phyloP scores from a whole-genome alignment of 2,888 invertebrate species.

The Argyresthia goedartella region DNA sequence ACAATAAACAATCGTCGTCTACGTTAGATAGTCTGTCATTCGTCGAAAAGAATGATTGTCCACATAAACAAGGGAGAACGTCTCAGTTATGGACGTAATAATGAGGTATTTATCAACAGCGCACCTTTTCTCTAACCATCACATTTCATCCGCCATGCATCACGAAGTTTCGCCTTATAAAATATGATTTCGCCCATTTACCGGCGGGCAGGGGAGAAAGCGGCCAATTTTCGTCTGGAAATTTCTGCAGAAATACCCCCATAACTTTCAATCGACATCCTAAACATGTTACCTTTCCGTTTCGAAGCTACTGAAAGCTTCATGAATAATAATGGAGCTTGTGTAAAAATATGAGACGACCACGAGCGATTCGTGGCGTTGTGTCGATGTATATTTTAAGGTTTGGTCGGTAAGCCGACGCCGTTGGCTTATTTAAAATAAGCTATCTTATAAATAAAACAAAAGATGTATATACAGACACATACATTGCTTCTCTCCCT shows the following conservation, averaged over 20 bases:
- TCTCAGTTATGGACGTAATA: no score
- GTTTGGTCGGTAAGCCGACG: no score
- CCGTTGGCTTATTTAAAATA: no score
- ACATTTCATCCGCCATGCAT: background rate
- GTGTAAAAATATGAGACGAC: conserved; percentile 1
- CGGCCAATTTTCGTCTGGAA: background rate
- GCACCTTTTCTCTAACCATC: conserved; percentile 1
- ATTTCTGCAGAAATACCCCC: conserved; percentile 17
- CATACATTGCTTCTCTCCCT: no score
- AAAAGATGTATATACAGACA: no score
- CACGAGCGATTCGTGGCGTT: background rate
- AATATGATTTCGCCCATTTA: no score
- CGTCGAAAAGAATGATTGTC: no score
- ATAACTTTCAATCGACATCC: conserved; percentile 34
- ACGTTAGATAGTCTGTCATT: no score
- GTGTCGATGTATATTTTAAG: background rate
- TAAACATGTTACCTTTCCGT: conserved; percentile 28
- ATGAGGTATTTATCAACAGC: no score
- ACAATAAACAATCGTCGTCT: no score
- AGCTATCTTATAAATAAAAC: no score
- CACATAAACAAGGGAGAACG: no score
- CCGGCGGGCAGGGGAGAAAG: background rate
- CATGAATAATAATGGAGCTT: conserved; percentile 32
- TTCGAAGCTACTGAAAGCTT: conserved; percentile 14
- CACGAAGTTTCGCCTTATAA: background rate